Percentiles rank a stretch among this genome's conserved stretches.
Conservation (phyloP, 2,888 invertebrate species). For the Altica lythri region DNA sequence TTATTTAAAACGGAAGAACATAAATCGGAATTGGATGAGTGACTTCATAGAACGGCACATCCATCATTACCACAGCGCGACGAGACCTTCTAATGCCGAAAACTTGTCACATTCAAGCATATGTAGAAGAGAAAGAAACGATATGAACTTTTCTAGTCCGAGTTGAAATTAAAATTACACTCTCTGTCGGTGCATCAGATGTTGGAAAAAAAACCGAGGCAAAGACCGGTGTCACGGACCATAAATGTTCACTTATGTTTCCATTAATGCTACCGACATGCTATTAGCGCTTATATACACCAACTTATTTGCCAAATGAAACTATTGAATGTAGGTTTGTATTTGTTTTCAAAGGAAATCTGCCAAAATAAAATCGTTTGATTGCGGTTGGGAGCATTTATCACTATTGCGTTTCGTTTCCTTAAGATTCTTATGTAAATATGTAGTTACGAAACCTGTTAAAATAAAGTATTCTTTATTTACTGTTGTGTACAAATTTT, state of each 20-base stretch:
- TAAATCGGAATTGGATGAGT: conserved; percentile 54
- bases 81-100: conserved; percentile 42
- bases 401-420: conserved; percentile 5
- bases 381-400: not conserved
- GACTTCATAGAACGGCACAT: conserved; percentile 51
- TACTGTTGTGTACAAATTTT: no score
- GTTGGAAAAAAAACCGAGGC: conserved; percentile 44
- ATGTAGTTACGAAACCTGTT: not conserved
- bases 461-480: no score
- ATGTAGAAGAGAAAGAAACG: conserved; percentile 31
- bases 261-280: conserved; percentile 56
- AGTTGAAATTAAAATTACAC: conserved; percentile 40
- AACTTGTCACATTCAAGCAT: conserved; percentile 34
- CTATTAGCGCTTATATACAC: conserved; percentile 49
- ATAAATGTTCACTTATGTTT: conserved; percentile 60
- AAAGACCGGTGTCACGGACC: conserved; percentile 57
- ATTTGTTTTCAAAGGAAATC: conserved; percentile 14
- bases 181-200: conserved; percentile 50
- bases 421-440: not conserved
- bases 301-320: conserved; percentile 21
- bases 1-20: conserved; percentile 49
- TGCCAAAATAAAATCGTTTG: conserved; percentile 7
- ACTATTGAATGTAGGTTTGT: conserved; percentile 21
- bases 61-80: conserved; percentile 50
- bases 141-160: conserved; percentile 38